Evolutionary conservation across 1,140 invertebrate genomes (phyloP), one percentile per base, ranked within the genome.

Genomic region (Coelopa frigida): DNA sequence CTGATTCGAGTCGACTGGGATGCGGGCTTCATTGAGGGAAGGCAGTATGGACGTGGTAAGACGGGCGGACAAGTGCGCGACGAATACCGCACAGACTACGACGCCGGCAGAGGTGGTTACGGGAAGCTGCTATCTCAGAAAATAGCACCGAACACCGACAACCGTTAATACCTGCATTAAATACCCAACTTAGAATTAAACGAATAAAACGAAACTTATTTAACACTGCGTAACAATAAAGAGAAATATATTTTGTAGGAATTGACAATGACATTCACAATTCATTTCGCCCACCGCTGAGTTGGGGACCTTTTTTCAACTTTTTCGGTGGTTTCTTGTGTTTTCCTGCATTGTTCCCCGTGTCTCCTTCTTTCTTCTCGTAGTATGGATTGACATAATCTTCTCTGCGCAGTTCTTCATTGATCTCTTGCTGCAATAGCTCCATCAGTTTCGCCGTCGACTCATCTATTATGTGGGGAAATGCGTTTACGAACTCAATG

Each of bases 1-100:
- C 89, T 98, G 40, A 92, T 99, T 20, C 77, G 97, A 62, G 95
- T 93, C 45, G 96, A 99, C 74, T 99, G 95, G 94, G 97, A 99
- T 73, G 94, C 94, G 37, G 97, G 97, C 4, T 99, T 99, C 73
- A 81, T 94, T 42, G 96, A 99, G 77, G 97, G 96, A 3, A 75
- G 97, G 59, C 96, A 99, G 69, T 99, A 92, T 77, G 97, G 97
- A 14, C 76, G 97, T 57, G 97, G 97, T 22, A 98, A 97, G 76
- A 93, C 88, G 65, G 97, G 97, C 37, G 97, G 97, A 63, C 96
- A 99, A 80, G 94, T 99, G 5, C 78, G 96, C 57, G 96, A 99
- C 68, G 96, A 99, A 76, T 99, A 98, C 64, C 76, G 96, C 69
- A 94, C 90, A 49, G 95, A 99, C 60, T 99, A 86, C 75, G 96